These are phyloP conservation scores for Charadrius vociferus DNA, from an alignment of 2,113 vertebrate species.

Conservation along the genomic window DNA sequence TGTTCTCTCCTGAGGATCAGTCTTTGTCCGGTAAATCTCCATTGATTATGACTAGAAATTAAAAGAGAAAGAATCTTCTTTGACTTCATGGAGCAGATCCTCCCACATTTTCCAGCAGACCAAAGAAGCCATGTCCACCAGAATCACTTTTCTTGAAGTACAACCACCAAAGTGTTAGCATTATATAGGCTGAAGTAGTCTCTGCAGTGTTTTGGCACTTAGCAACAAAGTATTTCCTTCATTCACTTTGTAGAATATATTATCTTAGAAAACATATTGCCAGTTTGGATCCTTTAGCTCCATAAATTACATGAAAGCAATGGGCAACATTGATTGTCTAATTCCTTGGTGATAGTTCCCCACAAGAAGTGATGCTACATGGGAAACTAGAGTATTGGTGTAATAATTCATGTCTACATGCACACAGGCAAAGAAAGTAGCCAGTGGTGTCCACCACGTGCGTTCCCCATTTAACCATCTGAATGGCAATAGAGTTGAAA, in stretches of 20 bases:
- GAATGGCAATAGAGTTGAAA: neutral
- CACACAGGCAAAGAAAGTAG: neutral
- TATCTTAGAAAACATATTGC: neutral
- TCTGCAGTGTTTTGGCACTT: neutral
- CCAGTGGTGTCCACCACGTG: accelerated
- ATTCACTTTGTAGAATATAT: neutral
- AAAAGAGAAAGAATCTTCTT: neutral
- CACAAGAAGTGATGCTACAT: neutral
- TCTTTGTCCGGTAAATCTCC: neutral
- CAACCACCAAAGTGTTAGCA: neutral
- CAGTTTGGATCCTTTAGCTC: neutral
- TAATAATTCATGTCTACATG: neutral
- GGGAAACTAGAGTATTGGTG: neutral
- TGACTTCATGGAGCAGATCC: neutral
- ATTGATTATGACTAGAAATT: neutral
- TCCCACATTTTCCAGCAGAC: neutral
- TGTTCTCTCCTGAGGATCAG: neutral
- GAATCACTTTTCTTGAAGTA: neutral
- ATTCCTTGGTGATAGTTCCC: neutral
- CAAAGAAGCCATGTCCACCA: accelerated
- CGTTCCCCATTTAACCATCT: neutral
- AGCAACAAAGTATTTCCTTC: neutral
- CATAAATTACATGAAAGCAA: neutral
- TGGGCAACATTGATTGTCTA: accelerated
- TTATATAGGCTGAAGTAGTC: neutral